Evolutionary conservation across 2,113 vertebrate species (phyloP), one percentile per base, ranked within the genome.

Genomic region (Conger conger): DNA sequence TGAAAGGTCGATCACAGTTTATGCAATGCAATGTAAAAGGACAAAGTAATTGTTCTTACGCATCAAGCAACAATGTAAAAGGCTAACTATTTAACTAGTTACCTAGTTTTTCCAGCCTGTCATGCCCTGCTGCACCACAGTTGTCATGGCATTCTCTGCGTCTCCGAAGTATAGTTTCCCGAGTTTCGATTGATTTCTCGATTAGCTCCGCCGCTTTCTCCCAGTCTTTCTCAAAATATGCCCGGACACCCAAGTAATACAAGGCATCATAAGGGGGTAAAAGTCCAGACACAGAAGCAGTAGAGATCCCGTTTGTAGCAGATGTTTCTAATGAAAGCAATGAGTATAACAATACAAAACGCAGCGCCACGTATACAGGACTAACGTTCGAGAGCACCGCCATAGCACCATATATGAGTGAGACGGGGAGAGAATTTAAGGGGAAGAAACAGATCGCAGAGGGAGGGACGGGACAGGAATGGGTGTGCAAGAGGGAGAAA

Each of bases 201-300:
- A 99, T 91, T 79, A 95, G 92, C 86, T 96, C 96, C 57, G 96
- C 96, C 1, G 97, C 95, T 35, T 92, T 95, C 5, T 85, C 89
- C 97, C 97, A 99, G 77, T 98, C 96, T 86, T 90, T 93, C 0
- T 86, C 88, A 30, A 97, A 96, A 85, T 98, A 99, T 0, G 96
- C 95, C 0, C 96, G 95, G 11, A 98, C 95, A 7, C 97, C 98
- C 18, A 95, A 94, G 23, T 97, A 97, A 87, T 97, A 98, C 83
- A 98, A 88, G 76, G 93, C 90, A 86, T 99, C 98, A 76, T 96
- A 88, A 16, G 97, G 93, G 81, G 87, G 88, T 89, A 96, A 79
- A 0, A 92, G 88, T 0, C 91, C 87, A 63, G 89, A 79, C 0
- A 78, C 84, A 23, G 80, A 82, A 0, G 77, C 85, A 15, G 87